Percentiles rank a stretch among this genome's conserved stretches.
Evolutionary conservation across 2,113 vertebrate species (phyloP).

Genomic region (Clupea harengus): DNA sequence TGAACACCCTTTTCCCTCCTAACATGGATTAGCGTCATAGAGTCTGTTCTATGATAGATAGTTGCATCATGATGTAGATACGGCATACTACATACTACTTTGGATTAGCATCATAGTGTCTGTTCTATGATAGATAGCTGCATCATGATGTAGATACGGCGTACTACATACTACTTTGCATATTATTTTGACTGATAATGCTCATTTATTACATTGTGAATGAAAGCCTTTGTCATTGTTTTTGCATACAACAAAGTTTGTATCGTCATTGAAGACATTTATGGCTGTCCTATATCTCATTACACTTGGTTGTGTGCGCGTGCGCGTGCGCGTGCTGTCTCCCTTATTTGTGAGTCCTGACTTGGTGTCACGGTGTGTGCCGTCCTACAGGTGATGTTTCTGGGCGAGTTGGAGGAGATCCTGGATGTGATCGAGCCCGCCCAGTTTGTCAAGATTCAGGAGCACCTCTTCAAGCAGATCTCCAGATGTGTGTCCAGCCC

Average conservation of each 20-base stretch:
- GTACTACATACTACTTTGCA: too few relatives aligned
- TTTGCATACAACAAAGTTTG: too few relatives aligned
- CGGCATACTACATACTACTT: too few relatives aligned
- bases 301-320: too few relatives aligned
- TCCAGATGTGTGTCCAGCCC: constrained; percentile 99
- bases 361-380: not conserved
- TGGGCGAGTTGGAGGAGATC: constrained; percentile 98
- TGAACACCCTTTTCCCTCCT: not conserved
- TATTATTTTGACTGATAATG: too few relatives aligned
- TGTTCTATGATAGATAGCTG: not conserved
- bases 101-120: not conserved
- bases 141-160: too few relatives aligned
- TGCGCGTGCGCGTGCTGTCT: not conserved
- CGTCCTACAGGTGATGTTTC: constrained; percentile 88
- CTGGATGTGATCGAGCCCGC: constrained; percentile 98
- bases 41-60: not conserved
- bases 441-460: constrained; percentile 98
- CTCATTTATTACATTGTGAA: too few relatives aligned
- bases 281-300: too few relatives aligned
- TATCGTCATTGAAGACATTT: too few relatives aligned
- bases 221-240: too few relatives aligned
- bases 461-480: constrained; percentile 98
- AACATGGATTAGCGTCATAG: not conserved
- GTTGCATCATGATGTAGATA: not conserved
- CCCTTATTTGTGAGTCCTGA: not conserved